phyloP scores from a whole-genome alignment of 2,113 vertebrate genomes.

The Gadus chalcogrammus region DNA sequence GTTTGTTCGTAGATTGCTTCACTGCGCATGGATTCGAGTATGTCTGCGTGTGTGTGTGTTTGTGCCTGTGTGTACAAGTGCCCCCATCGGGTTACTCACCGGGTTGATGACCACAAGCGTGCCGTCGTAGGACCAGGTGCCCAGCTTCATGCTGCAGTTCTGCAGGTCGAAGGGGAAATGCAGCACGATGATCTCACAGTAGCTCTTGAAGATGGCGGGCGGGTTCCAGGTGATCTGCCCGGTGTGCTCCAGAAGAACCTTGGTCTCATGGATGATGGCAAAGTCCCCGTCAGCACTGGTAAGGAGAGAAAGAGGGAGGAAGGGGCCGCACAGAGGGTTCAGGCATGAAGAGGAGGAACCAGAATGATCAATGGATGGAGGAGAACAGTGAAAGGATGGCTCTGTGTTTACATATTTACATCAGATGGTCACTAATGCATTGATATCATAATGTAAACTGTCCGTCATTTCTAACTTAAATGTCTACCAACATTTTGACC shows the following conservation, averaged over 20 bases:
- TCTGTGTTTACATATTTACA: no score
- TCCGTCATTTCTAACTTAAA: no score
- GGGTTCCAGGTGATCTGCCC: constrained; percentile 91
- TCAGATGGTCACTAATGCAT: no score
- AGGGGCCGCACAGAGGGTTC: neutral
- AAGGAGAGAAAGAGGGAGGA: neutral
- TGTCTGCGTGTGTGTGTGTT: no score
- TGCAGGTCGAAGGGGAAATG: constrained; percentile 93
- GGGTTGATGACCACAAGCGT: constrained; percentile 83
- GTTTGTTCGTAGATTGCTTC: no score
- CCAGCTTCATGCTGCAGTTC: constrained; percentile 97
- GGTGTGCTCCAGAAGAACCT: constrained; percentile 86
- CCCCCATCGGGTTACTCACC: constrained; percentile 59
- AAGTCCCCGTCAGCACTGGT: constrained; percentile 90
- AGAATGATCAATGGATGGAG: no score
- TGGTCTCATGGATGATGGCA: constrained; percentile 91
- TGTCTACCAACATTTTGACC: no score
- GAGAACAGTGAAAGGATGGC: no score
- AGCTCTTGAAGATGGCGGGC: constrained; percentile 95
- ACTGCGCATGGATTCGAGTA: no score
- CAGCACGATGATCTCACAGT: constrained; percentile 94
- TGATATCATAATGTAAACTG: no score
- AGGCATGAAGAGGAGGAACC: neutral
- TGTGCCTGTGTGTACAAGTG: no score
- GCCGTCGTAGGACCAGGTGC: constrained; percentile 92